Evolutionary conservation across 2,113 vertebrate species (phyloP), one percentile per base, ranked within the genome.

Genomic region (Enhydra lutris): DNA sequence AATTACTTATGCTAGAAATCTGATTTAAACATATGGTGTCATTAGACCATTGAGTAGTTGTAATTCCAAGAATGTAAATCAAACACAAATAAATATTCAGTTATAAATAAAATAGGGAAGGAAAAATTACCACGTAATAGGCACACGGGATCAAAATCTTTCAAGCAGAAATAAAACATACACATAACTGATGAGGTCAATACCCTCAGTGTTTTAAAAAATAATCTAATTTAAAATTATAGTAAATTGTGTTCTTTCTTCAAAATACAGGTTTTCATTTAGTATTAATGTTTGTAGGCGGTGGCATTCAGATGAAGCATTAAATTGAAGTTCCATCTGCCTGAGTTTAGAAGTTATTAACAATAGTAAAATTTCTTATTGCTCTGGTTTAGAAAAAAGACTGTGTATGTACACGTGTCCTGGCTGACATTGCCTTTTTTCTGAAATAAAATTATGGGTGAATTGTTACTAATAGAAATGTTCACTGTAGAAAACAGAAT

Each of bases 401-500:
- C 26, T 14, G 65, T 82, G 4, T 84, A 55, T 74, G 91, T 78
- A 36, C 4, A 1, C 90, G 23, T 97, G 6, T 96, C 94, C 73
- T 67, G 24, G 94, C 17, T 98, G 76, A 89, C 63, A 96, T 97
- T 97, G 79, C 95, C 45, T 84, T 84, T 31, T 50, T 71, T 82
- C 7, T 13, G 6, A 97, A 97, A 69, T 94, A 39, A 67, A 98
- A 97, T 98, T 97, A 89, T 92, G 93, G 78, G 83, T 98, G 98
- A 98, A 98, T 98, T 98, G 80, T 95, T 82, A 36, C 82, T 97
- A 95, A 97, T 81, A 97, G 4, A 97, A 98, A 92, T 98, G 85
- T 85, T 98, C 96, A 69, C 91, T 96, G 92, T 63, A 97, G 95
- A 98, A 98, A 97, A 98, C 55, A 97, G 97, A 98, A 97, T 96